Evolutionary conservation across 2,113 vertebrate species (phyloP).

Genomic region (Mustelus asterias): DNA sequence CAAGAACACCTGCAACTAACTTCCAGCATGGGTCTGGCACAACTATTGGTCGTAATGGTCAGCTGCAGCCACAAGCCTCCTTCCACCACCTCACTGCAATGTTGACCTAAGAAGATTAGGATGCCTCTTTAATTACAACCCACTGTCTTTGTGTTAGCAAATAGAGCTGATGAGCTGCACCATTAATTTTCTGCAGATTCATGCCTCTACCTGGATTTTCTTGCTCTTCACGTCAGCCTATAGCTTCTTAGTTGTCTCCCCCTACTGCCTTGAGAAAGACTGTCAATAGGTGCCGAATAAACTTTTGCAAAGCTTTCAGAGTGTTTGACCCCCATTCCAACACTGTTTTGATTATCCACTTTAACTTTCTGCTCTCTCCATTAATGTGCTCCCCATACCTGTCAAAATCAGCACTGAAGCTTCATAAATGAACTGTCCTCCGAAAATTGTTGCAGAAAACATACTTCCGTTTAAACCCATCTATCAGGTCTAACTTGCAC

Average conservation of each 20-base stretch:
- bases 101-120: neutral
- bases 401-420: neutral
- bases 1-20: no score
- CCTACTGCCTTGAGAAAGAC: neutral
- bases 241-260: neutral
- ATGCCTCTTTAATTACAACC: neutral
- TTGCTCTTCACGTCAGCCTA: neutral
- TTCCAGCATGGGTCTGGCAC: no score
- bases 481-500: neutral
- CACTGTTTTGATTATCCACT: neutral
- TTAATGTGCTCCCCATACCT: neutral
- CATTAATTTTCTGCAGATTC: neutral
- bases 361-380: neutral
- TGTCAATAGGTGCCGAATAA: neutral
- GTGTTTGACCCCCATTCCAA: neutral
- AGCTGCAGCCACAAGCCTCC: no score
- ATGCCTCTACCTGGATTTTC: neutral
- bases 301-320: neutral
- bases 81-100: neutral
- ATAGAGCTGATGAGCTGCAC: neutral
- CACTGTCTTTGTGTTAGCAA: neutral
- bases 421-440: neutral
- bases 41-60: no score
- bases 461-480: neutral
- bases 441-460: neutral